Conservation (phyloP, 1,140 invertebrate genomes). For the Forficula auricularia region DNA sequence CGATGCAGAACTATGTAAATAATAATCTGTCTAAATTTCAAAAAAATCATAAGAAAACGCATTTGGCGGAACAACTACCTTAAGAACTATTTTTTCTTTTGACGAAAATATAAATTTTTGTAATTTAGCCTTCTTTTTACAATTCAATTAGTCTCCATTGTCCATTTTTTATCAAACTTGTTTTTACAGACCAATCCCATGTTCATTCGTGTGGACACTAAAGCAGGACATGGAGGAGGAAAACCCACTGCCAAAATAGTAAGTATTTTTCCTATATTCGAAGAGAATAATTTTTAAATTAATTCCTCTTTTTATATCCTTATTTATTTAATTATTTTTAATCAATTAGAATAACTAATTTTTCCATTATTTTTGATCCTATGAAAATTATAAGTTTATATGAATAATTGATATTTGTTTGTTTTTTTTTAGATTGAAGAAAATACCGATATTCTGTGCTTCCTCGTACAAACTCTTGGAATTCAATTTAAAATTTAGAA, state of each 20-base stretch:
- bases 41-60: no score
- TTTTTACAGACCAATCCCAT: conserved; percentile 65
- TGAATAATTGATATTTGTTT: conserved; percentile 12
- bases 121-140: no score
- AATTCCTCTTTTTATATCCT: conserved; percentile 13
- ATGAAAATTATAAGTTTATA: conserved; percentile 6
- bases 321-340: background rate
- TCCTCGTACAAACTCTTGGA: conserved; percentile 60
- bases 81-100: no score
- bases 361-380: conserved; percentile 3
- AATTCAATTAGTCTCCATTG: no score
- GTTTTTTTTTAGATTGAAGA: conserved; percentile 65
- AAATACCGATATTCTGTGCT: conserved; percentile 68
- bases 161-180: conserved; percentile 7
- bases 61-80: no score
- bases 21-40: no score
- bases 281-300: conserved; percentile 2
- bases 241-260: conserved; percentile 88
- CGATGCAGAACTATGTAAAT: no score
- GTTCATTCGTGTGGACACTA: conserved; percentile 77
- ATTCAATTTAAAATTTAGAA: conserved; percentile 34
- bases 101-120: no score
- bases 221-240: conserved; percentile 88
- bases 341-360: no score
- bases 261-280: conserved; percentile 22